phyloP scores from a whole-genome alignment of 2,797 vertebrate species.

The Orestias chungarensis region DNA sequence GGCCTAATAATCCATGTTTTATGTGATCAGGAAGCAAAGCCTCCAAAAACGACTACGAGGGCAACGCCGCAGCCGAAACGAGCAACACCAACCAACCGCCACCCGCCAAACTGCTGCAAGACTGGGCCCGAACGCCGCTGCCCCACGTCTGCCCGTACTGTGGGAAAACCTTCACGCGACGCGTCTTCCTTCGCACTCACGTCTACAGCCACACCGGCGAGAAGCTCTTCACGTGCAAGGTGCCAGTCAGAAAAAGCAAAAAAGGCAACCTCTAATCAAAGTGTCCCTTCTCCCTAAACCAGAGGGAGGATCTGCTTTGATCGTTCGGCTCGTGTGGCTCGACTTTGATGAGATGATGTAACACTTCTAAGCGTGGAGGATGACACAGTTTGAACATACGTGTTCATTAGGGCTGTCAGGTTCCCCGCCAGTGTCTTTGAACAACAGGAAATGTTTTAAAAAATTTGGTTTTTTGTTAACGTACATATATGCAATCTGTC shows the following conservation, averaged over 20 bases:
- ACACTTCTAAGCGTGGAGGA: conserved; percentile 48
- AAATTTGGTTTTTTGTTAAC: conserved; percentile 14
- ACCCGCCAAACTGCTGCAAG: conserved; percentile 76
- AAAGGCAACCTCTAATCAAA: conserved; percentile 27
- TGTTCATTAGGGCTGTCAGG: conserved; percentile 57
- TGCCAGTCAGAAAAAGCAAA: conserved; percentile 53
- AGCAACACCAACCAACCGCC: conserved; percentile 68
- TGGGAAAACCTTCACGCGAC: conserved; percentile 89
- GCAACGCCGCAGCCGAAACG: conserved; percentile 33
- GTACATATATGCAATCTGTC: not conserved
- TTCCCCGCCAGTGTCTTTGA: conserved; percentile 20
- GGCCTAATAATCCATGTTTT: too few species aligned
- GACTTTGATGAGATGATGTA: conserved; percentile 51
- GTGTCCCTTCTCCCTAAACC: conserved; percentile 19
- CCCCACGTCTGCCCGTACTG: conserved; percentile 88
- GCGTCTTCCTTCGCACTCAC: conserved; percentile 89
- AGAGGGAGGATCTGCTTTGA: conserved; percentile 39
- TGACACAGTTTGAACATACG: conserved; percentile 21
- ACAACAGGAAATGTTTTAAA: conserved; percentile 23
- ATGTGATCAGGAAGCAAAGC: conserved; percentile 49
- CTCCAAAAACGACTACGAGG: conserved; percentile 52
- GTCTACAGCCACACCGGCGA: conserved; percentile 92
- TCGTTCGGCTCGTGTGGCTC: conserved; percentile 27
- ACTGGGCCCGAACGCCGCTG: conserved; percentile 72
- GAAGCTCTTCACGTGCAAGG: conserved; percentile 88